Percentiles rank a stretch among this genome's conserved stretches.
Conservation (phyloP, 37 sponge, comb jelly and placozoan genomes). For the Amphimedon queenslandica region DNA sequence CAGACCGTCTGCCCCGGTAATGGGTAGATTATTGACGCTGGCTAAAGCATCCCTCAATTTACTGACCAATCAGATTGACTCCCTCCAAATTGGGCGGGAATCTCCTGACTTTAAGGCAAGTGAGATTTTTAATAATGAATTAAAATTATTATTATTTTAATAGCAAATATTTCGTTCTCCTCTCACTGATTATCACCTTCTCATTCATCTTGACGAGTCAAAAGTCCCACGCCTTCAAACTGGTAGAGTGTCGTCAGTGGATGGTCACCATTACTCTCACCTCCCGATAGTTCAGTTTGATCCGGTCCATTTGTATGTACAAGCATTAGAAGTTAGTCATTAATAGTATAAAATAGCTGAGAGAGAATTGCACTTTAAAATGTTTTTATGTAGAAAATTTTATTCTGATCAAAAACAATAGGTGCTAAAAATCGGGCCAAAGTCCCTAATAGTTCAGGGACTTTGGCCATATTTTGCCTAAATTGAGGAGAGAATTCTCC, state of each 20-base stretch:
- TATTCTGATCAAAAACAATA: no score
- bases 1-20: constrained; percentile 40
- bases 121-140: neutral
- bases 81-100: no score
- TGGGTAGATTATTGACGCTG: constrained; percentile 26
- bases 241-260: neutral
- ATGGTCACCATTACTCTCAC: constrained; percentile 1
- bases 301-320: constrained; percentile 61
- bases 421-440: no score
- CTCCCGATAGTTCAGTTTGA: constrained; percentile 85
- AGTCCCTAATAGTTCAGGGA: no score
- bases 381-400: no score
- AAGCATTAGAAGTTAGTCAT: constrained; percentile 68
- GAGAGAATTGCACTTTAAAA: no score
- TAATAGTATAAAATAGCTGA: no score
- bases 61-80: constrained; percentile 29
- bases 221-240: constrained; percentile 21
- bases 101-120: neutral
- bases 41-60: constrained; percentile 45
- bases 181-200: constrained; percentile 66
- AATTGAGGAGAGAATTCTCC: no score
- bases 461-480: no score
- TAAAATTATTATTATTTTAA: no score
- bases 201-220: constrained; percentile 70
- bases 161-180: constrained; percentile 85